Evolutionary conservation across 2,113 vertebrate species (phyloP), one percentile per base, ranked within the genome.

Genomic region (Phylloscopus trochilus): DNA sequence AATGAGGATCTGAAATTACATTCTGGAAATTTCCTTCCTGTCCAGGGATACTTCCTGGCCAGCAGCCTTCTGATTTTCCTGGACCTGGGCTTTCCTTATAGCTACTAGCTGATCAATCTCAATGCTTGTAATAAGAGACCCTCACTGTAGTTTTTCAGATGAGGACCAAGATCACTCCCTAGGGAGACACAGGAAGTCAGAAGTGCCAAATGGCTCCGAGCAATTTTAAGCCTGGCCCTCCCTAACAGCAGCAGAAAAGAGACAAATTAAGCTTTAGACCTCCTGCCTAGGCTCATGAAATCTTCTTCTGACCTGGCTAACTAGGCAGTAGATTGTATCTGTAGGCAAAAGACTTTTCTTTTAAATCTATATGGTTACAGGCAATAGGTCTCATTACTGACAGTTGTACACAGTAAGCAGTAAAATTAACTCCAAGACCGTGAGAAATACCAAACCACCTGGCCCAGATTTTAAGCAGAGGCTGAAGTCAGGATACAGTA

Each of bases 1-100:
- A 53, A 26, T 56, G 31, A 78, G 21, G 14, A 83, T 72, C 39
- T 86, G 63, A 88, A 93, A 72, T 28, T 49, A 37, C 27, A 52
- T 20, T 86, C 78, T 75, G 73, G 88, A 93, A 92, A 90, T 39
- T 82, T 93, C 52, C 26, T 80, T 93, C 52, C 47, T 83, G 43
- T 86, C 76, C 76, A 72, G 69, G 69, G 60, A 73, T 93, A 90
- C 75, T 95, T 94, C 69, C 80, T 92, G 56, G 47, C 73, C 41
- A 60, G 23, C 24, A 86, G 18, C 23, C 44, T 58, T 56, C 55
- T 8, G 3, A 53, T 64, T 75, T 92, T 81, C 80, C 62, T 86
- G 76, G 53, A 60, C 14, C 13, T 46, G 18, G 27, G 9, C 10
- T 89, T 79, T 20, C 51, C 35, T 87, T 76, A 44, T 15, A 83